Percentiles rank a stretch among this genome's conserved stretches.
These are phyloP conservation scores for Mesoligia furuncula DNA, from an alignment of 2,888 invertebrate species.

Conservation along the genomic window DNA sequence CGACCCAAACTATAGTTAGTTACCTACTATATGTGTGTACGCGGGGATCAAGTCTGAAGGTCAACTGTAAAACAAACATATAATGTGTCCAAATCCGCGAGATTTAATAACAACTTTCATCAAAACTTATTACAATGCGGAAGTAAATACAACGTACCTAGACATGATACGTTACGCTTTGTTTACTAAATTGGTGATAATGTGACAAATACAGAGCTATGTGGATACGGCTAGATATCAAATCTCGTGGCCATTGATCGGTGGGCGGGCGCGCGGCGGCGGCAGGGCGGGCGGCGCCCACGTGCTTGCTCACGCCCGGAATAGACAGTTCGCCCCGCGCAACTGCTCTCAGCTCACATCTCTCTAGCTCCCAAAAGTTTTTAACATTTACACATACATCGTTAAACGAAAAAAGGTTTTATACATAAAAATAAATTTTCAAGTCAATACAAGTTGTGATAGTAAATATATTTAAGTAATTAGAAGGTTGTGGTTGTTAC, in stretches of 20 bases:
- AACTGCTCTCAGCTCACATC: constrained; percentile 78
- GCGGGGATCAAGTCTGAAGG: constrained; percentile 23
- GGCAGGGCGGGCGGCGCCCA: constrained; percentile 82
- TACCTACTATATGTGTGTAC: background rate
- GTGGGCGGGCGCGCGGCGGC: constrained; percentile 78
- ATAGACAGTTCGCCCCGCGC: constrained; percentile 87
- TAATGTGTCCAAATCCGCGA: background rate
- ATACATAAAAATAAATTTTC: constrained; percentile 25
- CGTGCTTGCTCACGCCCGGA: constrained; percentile 86
- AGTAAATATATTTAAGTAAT: constrained; percentile 39
- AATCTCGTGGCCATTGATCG: constrained; percentile 87
- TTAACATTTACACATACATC: constrained; percentile 62
- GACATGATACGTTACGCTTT: background rate
- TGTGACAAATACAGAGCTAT: constrained; percentile 52
- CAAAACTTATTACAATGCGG: background rate
- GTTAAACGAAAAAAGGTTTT: constrained; percentile 50
- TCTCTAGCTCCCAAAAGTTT: constrained; percentile 60
- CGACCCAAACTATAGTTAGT: constrained; percentile 3
- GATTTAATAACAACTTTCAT: constrained; percentile 1
- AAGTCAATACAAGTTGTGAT: constrained; percentile 64
- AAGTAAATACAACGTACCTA: constrained; percentile 2
- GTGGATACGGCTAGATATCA: constrained; percentile 75
- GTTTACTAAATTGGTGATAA: constrained; percentile 57
- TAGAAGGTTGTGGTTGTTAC: constrained; percentile 12
- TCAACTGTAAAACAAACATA: constrained; percentile 23